phyloP scores from a whole-genome alignment of 1,140 invertebrate species.

The Panonychus citri region DNA sequence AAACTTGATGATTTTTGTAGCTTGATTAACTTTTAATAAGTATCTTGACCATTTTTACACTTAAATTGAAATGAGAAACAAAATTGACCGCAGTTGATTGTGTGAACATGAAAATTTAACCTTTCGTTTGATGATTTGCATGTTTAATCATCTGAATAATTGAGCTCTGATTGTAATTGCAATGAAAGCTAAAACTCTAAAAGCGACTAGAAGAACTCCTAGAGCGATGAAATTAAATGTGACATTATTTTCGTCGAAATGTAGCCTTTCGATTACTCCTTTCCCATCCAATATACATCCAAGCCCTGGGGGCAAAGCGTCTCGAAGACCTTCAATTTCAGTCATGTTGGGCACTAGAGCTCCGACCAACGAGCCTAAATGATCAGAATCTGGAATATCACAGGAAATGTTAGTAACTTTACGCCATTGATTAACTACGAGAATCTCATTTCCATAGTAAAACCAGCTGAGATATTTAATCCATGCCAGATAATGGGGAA shows the following conservation, averaged over 20 bases:
- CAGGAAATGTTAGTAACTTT: slow-evolving; percentile 37
- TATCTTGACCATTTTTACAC: too few species aligned
- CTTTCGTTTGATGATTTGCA: too few species aligned
- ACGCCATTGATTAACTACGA: slow-evolving; percentile 79
- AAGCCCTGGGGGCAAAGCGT: background rate
- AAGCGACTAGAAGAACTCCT: background rate
- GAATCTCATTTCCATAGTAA: slow-evolving; percentile 69
- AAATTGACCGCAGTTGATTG: too few species aligned
- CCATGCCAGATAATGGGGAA: slow-evolving; percentile 69
- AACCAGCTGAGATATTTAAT: slow-evolving; percentile 85
- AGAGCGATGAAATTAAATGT: background rate
- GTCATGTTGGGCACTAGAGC: background rate
- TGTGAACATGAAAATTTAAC: too few species aligned
- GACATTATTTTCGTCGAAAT: background rate
- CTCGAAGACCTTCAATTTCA: background rate
- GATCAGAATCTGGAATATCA: background rate
- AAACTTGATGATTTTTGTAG: too few species aligned
- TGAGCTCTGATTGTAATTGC: too few species aligned
- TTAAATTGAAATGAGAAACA: too few species aligned
- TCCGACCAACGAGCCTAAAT: background rate
- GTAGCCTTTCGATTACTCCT: background rate
- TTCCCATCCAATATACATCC: background rate
- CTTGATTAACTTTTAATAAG: too few species aligned
- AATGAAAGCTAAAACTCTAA: background rate
- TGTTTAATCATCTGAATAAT: background rate